Evolutionary conservation across 2,797 vertebrate species (phyloP).

Genomic region (Rachycentron canadum): DNA sequence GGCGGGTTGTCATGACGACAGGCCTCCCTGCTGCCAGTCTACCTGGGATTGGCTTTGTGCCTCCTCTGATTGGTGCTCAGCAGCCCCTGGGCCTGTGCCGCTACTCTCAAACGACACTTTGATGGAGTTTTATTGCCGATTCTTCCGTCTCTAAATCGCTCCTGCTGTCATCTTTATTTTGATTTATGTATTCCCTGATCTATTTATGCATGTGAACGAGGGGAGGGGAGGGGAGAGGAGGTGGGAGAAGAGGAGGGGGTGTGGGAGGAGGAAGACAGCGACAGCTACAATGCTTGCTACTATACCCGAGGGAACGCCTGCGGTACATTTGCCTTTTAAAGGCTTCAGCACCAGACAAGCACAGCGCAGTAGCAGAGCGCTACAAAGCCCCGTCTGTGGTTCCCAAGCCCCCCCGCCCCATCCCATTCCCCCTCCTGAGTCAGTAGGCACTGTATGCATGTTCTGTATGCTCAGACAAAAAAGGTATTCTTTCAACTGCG

Average conservation of each 20-base stretch:
- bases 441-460: slow-evolving; percentile 80
- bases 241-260: slow-evolving; percentile 34
- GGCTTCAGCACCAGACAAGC: slow-evolving; percentile 77
- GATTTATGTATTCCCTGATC: slow-evolving; percentile 89
- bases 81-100: slow-evolving; percentile 76
- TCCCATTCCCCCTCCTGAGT: slow-evolving; percentile 70
- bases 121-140: slow-evolving; percentile 88
- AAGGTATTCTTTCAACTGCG: slow-evolving; percentile 80
- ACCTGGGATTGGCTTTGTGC: slow-evolving; percentile 85
- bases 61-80: slow-evolving; percentile 83
- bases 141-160: slow-evolving; percentile 85
- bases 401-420: slow-evolving; percentile 61
- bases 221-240: slow-evolving; percentile 58
- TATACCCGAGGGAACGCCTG: slow-evolving; percentile 83
- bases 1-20: slow-evolving; percentile 85
- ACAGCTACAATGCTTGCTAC: slow-evolving; percentile 78
- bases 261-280: slow-evolving; percentile 72
- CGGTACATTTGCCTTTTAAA: slow-evolving; percentile 86
- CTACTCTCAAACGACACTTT: slow-evolving; percentile 85
- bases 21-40: slow-evolving; percentile 80
- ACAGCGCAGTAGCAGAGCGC: slow-evolving; percentile 62
- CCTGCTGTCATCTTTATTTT: slow-evolving; percentile 88
- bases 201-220: slow-evolving; percentile 86
- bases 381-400: slow-evolving; percentile 81
- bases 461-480: slow-evolving; percentile 83